Evolutionary conservation across 1,140 invertebrate species (phyloP), one percentile per base, ranked within the genome.

Genomic region (Bombus balteatus): DNA sequence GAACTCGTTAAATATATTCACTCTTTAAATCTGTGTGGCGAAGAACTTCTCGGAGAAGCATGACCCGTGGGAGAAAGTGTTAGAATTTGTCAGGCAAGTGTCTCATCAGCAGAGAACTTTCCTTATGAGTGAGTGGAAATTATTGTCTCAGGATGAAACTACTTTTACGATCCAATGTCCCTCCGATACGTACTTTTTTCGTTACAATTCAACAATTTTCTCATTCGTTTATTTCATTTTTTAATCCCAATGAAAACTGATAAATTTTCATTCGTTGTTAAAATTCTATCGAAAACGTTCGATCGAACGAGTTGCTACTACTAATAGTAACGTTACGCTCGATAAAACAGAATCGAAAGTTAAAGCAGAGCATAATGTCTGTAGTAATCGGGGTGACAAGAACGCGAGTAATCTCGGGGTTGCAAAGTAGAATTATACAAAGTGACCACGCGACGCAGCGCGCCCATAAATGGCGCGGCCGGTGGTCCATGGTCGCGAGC

Each of bases 391-490:
- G 53, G 34, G 53, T 75, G 6, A 13, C 25, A n/a, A 9, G 59
- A 1, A 39, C 18, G 13, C 39, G 28, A 25, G 28, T 3, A 28
- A 25, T 34, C 34, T 70, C 73, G 57, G 79, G 80, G 88, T 71
- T 77, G 81, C 66, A 75, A 80, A 77, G 81, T 39, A 74, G 89
- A 91, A 91, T 91, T 90, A 77, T 86, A 83, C 91, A 91, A 91
- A 92, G 85, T 89, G 89, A 91, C 89, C 91, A 87, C 66, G 87
- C 88, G 93, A 87, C 57, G 87, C 89, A 93, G 92, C 91, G 93
- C 92, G 88, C 57, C 95, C 94, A 95, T 95, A 95, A 95, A 95
- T 95, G 95, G 95, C 92, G 94, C 94, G 95, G 93, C 89, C 93
- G 94, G 93, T 94, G 93, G 92, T 93, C 92, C 91, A 91, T 92